Percentiles rank a stretch among this genome's conserved stretches.
Evolutionary conservation across 2,888 invertebrate genomes (phyloP).

Genomic region (Nomada fabriciana): DNA sequence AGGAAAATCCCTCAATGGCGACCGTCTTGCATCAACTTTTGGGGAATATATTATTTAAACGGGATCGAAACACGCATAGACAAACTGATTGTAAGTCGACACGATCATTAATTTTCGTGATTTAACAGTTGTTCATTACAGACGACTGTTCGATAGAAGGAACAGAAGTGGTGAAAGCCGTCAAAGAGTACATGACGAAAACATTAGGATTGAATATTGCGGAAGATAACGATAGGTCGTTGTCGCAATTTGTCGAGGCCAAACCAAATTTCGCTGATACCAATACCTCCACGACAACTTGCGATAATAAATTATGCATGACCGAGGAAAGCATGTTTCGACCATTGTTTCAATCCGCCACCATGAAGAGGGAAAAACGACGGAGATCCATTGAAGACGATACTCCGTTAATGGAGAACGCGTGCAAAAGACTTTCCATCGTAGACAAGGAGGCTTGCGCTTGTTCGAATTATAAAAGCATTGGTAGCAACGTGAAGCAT

Average conservation of each 20-base stretch:
- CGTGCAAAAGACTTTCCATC: neutral
- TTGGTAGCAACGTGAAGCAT: constrained; percentile 21
- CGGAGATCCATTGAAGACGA: neutral
- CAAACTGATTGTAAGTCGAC: constrained; percentile 33
- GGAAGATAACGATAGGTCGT: neutral
- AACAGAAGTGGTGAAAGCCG: constrained; percentile 33
- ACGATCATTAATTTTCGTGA: neutral
- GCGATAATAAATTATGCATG: too few relatives aligned
- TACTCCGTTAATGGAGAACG: neutral
- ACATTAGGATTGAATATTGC: constrained; percentile 12
- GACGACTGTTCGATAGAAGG: constrained; percentile 29
- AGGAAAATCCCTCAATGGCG: constrained; percentile 37
- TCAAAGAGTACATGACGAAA: constrained; percentile 38
- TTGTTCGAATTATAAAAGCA: constrained; percentile 19
- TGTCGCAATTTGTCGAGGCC: too few relatives aligned
- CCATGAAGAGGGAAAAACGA: neutral
- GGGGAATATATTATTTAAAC: constrained; percentile 45
- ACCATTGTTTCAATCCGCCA: too few relatives aligned
- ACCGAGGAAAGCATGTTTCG: too few relatives aligned
- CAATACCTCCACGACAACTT: too few relatives aligned
- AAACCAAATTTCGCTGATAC: too few relatives aligned
- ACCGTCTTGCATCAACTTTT: constrained; percentile 56
- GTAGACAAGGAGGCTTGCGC: constrained; percentile 35
- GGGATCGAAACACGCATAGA: constrained; percentile 7
- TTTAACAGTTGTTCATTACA: constrained; percentile 9